Evolutionary conservation across 2,888 invertebrate species (phyloP), one percentile per base, ranked within the genome.

Genomic region (Cephus spinipes): DNA sequence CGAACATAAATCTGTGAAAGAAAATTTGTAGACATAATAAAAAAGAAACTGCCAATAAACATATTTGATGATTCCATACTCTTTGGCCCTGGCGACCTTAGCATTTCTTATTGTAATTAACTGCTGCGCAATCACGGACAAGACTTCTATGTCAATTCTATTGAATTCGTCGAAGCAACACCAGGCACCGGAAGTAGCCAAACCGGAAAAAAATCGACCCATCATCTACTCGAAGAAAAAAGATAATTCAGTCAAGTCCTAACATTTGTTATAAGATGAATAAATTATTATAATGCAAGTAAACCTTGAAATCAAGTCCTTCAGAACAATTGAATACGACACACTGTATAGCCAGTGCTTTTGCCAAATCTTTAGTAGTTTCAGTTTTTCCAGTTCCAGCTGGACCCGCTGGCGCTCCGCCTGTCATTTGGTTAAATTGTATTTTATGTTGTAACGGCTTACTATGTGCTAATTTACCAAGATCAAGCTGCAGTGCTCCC

Each of bases 121-220:
- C 88, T 97, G 97, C 86, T 97, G 97, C 0, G 97, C 97, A 85
- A 97, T 97, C 4, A 97, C 97, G 23, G 97, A 97, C 79, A 97
- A 91, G 69, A 97, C 97, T 91, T 97, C 97, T 84, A 97, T 97
- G 88, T 97, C 97, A 79, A 98, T 97, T 11, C 97, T 94, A 91
- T 98, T 97, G 90, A 97, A 97, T 90, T 98, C 97, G 90, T 97
- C 97, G 90, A 98, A 97, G 87, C 97, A 98, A 87, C 97, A 97
- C 97, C 97, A 97, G 4, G 97, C 97, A 0, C 98, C 98, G 1
- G 97, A 97, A 77, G 97, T 97, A 0, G 97, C 97, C 83, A 97
- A 91, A 0, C 98, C 98, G 4, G 97, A 96, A 92, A 97, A 97
- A 90, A 97, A 97, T 79, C 96, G 93, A 0, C 98, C 97, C 97